Percentiles rank a stretch among this genome's conserved stretches.
These are phyloP conservation scores for Ceratoteleas bidentatus DNA, from an alignment of 1,140 invertebrate genomes.

Conservation along the genomic window DNA sequence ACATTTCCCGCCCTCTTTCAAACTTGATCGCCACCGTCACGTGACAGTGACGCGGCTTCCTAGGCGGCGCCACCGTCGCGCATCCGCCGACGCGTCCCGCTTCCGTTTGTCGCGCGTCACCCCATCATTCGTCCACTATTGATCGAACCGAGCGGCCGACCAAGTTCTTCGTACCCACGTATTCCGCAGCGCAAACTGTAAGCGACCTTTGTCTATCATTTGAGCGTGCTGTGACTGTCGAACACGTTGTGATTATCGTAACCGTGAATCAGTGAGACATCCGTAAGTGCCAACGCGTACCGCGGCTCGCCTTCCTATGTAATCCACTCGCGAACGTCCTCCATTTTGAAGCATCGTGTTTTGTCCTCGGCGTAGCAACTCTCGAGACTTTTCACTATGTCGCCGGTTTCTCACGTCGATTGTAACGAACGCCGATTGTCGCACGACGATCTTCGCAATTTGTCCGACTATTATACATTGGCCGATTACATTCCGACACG, in stretches of 20 bases:
- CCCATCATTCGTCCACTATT: no score
- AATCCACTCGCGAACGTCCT: constrained; percentile 30
- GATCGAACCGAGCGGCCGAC: constrained; percentile 37
- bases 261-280: constrained; percentile 55
- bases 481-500: constrained; percentile 4
- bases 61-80: no score
- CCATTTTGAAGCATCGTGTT: constrained; percentile 58
- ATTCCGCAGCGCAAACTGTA: constrained; percentile 50
- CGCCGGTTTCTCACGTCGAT: constrained; percentile 30
- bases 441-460: constrained; percentile 5
- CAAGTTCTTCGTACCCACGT: constrained; percentile 41
- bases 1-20: no score
- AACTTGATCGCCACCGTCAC: no score
- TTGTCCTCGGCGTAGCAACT: constrained; percentile 32
- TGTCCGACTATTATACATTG: constrained; percentile 24
- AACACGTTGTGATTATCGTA: constrained; percentile 54
- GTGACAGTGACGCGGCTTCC: no score
- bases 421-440: constrained; percentile 23
- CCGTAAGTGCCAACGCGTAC: constrained; percentile 49
- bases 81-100: no score
- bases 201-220: constrained; percentile 48
- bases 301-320: constrained; percentile 39
- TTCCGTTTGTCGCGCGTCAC: no score
- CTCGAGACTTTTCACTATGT: constrained; percentile 23
- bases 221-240: constrained; percentile 55